Base-by-base conservation (phyloP, 2,113 vertebrate species). In the Equus przewalskii region DNA sequence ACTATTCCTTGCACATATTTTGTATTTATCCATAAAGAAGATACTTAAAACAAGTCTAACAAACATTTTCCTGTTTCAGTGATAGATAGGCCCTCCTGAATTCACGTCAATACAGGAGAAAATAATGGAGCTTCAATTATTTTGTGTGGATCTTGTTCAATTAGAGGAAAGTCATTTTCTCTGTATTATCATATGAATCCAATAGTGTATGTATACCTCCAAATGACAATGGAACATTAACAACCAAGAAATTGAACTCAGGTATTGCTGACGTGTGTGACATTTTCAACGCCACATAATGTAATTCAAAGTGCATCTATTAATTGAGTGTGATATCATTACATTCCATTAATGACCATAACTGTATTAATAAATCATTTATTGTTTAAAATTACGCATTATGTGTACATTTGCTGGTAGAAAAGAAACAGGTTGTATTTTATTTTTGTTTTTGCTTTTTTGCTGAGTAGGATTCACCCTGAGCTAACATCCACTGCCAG, bases 291-390 rank as follows among this genome's bases (percentile, higher is more conserved):
- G 19, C 41, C 62, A 93, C 11, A 70, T 92, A 81, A 58, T 76
- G 6, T 62, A 67, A 80, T 14, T 75, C 44, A 84, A 84, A 62
- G 41, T 56, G 7, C n/a, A 69, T 58, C 28, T 69, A 93, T 75
- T 87, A 87, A 89, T 86, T 93, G 41, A 84, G 9, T 84, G 80
- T 95, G 49, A 54, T 13, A 84, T 91, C 12, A 62, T 95, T 54
- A 58, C 54, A 85, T 93, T 90, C 15, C 28, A 83, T 60, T 91
- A 91, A 91, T 78, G 49, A 56, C 6, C 76, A 51, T 56, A 92
- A 49, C 36, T 91, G 33, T 19, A 56, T 49, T 83, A 22, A 91
- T 75, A 88, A 90, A 79, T 93, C 22, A 91, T 65, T 87, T 33
- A 65, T 83, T 85, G 19, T 72, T 88, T 33, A 80, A 51, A 36